These are phyloP conservation scores for Varroa destructor DNA, from an alignment of 1,140 invertebrate species.

Conservation along the genomic window DNA sequence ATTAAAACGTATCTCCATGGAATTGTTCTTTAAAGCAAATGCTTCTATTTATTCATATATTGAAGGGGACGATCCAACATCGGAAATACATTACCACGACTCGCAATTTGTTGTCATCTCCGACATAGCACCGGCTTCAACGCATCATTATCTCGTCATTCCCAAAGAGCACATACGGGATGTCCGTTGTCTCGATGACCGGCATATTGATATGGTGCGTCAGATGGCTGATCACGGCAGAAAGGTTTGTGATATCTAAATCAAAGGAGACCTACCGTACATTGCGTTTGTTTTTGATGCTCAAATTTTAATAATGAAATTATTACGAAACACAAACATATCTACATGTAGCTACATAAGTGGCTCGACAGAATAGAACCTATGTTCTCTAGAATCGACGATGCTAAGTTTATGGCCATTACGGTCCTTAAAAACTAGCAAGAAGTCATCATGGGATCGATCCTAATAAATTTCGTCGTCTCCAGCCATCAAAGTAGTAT, in stretches of 20 bases:
- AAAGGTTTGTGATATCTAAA: background rate
- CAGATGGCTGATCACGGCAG: conserved; percentile 28
- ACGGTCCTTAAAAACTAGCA: too few relatives aligned
- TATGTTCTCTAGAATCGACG: conserved; percentile 46
- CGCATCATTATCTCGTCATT: conserved; percentile 64
- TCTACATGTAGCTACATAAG: background rate
- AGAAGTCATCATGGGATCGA: too few relatives aligned
- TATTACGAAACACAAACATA: conserved; percentile 16
- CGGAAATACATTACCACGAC: conserved; percentile 47
- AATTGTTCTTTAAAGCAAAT: too few relatives aligned
- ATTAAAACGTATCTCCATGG: too few relatives aligned
- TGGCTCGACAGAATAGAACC: conserved; percentile 28
- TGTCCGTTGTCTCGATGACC: conserved; percentile 51
- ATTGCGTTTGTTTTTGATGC: background rate
- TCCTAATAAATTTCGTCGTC: too few relatives aligned
- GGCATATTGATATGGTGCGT: conserved; percentile 55
- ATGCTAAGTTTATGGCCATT: too few relatives aligned
- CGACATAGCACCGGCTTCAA: conserved; percentile 66
- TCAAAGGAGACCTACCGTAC: conserved; percentile 25
- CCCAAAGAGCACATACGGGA: conserved; percentile 61
- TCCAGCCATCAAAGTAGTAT: too few relatives aligned
- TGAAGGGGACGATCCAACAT: conserved; percentile 7
- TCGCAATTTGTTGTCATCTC: conserved; percentile 61
- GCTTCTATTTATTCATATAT: background rate
- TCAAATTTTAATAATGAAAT: background rate